Base-by-base conservation (phyloP, 2,113 vertebrate genomes). In the Meleagris gallopavo region DNA sequence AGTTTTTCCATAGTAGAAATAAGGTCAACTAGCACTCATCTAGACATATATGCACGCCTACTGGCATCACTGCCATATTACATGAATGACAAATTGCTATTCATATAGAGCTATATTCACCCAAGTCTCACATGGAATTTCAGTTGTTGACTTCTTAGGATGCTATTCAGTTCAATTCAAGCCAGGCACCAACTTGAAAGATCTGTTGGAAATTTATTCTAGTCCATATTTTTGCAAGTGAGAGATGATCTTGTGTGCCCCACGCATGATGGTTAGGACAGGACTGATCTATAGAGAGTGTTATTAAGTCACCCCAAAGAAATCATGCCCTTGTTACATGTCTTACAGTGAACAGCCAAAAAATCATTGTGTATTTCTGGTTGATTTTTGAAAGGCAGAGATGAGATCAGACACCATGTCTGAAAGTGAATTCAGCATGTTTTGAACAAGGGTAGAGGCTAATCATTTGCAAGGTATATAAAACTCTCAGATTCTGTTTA, bases 161-260 rank as follows among this genome's bases (percentile, higher is more conserved):
- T 62, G 32, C 24, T 18, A 9, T 52, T 36, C 4, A n/a, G n/a
- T n/a, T n/a, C 4, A 65, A 0, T 24, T n/a, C 4, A 69, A 0
- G 21, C 15, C 70, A 57, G 36, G 36, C 27, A 70, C 67, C 65
- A 5, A 88, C 13, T 9, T 17, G 25, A 80, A 82, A 36, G 29
- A 50, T 58, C 48, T 38, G 0, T 2, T 65, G 43, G 36, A 58
- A 73, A 60, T 70, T 92, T 55, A 38, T 62, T 74, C 36, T 40
- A 32, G 54, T 29, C 40, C 40, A 46, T 20, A 22, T 27, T 38
- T 65, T 41, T 34, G 29, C 25, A 32, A 29, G 17, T 4, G 11
- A 38, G 17, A 71, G 43, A 29, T 40, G 54, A 66, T 46, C 64
- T 73, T 0, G 32, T 25, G 10, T 50, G 55, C 2, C 21, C 17